These are phyloP conservation scores for Tachycineta bicolor DNA, from an alignment of 2,113 vertebrate genomes.

Conservation along the genomic window DNA sequence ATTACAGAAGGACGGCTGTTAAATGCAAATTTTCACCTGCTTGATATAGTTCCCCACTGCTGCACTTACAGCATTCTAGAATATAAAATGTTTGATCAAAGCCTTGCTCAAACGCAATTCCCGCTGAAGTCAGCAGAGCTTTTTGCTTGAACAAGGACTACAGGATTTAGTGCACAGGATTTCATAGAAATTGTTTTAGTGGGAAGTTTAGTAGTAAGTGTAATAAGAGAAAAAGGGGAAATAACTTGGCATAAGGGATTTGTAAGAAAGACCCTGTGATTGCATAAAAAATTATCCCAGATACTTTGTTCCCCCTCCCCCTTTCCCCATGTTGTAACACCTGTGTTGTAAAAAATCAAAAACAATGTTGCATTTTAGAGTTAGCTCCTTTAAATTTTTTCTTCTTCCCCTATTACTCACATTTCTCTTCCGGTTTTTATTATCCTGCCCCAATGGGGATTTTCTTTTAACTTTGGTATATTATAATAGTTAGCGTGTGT, in stretches of 20 bases:
- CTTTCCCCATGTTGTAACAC: neutral
- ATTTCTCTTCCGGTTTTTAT: conserved; percentile 59
- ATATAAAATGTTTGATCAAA: conserved; percentile 26
- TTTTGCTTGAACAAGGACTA: neutral
- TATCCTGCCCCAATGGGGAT: conserved; percentile 31
- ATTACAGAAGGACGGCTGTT: neutral
- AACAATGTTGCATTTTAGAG: conserved; percentile 44
- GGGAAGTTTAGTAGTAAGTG: neutral
- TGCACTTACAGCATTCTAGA: neutral
- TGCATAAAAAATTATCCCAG: neutral
- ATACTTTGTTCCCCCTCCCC: neutral
- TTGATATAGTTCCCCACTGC: neutral
- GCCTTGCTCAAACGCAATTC: neutral
- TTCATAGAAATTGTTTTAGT: neutral
- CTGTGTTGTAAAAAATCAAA: conserved; percentile 28
- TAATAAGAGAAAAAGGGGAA: neutral
- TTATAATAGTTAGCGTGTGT: neutral
- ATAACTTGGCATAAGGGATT: neutral
- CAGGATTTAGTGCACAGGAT: neutral
- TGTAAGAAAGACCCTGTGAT: conserved; percentile 9
- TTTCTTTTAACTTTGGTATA: conserved; percentile 52
- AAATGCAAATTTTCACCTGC: neutral
- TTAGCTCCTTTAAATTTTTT: neutral
- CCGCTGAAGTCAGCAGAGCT: neutral
- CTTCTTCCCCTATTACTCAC: conserved; percentile 34